Percentiles rank a stretch among this genome's conserved stretches.
Conservation (phyloP, 2,888 invertebrate species). For the Glyphotaelius pellucidus region DNA sequence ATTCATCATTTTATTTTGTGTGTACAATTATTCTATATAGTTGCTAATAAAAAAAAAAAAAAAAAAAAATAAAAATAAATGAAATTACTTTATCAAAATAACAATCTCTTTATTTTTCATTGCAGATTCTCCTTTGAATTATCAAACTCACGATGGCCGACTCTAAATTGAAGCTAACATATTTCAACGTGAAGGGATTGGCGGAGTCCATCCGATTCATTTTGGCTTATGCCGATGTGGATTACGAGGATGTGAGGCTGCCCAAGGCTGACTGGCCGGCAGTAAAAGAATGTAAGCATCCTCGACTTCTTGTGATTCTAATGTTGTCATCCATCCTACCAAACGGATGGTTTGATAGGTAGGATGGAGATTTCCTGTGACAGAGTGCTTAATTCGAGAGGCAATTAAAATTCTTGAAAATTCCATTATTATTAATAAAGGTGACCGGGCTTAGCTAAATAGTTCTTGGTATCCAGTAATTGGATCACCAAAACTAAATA, state of each 20-base stretch:
- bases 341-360: too few species aligned
- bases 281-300: constrained; percentile 60
- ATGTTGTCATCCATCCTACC: not conserved
- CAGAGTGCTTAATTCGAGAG: too few species aligned
- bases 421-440: too few species aligned
- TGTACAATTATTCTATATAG: too few species aligned
- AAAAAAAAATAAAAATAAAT: too few species aligned
- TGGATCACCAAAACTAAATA: too few species aligned
- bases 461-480: too few species aligned
- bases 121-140: not conserved
- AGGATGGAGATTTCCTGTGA: too few species aligned
- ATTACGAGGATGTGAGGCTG: constrained; percentile 63
- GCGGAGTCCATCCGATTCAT: constrained; percentile 60
- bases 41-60: too few species aligned
- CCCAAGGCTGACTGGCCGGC: constrained; percentile 63
- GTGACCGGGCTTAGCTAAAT: too few species aligned
- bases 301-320: not conserved
- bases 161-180: constrained; percentile 63
- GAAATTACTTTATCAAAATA: not conserved
- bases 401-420: too few species aligned
- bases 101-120: not conserved
- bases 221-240: constrained; percentile 62
- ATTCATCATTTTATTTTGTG: too few species aligned
- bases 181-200: constrained; percentile 63
- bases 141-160: constrained; percentile 57